phyloP scores from a whole-genome alignment of 1,140 invertebrate genomes.

The Aricia agestis region DNA sequence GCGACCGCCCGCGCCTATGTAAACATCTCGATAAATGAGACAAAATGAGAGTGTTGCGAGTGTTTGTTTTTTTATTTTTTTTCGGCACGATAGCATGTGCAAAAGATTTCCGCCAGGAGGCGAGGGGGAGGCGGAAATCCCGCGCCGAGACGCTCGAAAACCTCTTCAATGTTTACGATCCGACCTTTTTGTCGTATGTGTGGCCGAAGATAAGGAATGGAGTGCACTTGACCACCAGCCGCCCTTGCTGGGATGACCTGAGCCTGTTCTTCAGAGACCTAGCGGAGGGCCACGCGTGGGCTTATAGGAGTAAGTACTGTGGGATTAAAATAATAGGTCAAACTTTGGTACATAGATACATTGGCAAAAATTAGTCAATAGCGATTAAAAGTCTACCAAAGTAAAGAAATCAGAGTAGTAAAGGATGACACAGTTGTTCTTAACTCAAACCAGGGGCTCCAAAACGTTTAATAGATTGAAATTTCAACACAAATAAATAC shows the following conservation, averaged over 20 bases:
- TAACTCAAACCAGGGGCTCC: no score
- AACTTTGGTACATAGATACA: no score
- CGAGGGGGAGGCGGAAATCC: conserved; percentile 39
- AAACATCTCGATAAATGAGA: conserved; percentile 26
- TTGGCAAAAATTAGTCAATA: no score
- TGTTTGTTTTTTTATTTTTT: conserved; percentile 37
- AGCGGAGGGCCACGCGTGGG: conserved; percentile 63
- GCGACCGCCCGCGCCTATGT: conserved; percentile 35
- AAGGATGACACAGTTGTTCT: no score
- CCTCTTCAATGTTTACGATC: conserved; percentile 66
- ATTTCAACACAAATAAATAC: no score
- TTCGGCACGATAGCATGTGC: conserved; percentile 34
- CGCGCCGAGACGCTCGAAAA: conserved; percentile 54
- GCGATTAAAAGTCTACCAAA: no score
- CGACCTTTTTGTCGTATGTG: conserved; percentile 64
- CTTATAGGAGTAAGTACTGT: conserved; percentile 59
- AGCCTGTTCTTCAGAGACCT: conserved; percentile 63
- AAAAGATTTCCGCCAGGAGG: conserved; percentile 31
- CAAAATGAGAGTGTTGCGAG: conserved; percentile 33
- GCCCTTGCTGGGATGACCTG: conserved; percentile 59
- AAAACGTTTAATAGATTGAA: no score
- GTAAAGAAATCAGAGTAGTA: no score
- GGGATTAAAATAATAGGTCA: background rate
- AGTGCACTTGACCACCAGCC: conserved; percentile 57
- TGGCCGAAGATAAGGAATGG: conserved; percentile 72